phyloP scores from a whole-genome alignment of 2,888 invertebrate species.

The Eristalinus sepulchralis region DNA sequence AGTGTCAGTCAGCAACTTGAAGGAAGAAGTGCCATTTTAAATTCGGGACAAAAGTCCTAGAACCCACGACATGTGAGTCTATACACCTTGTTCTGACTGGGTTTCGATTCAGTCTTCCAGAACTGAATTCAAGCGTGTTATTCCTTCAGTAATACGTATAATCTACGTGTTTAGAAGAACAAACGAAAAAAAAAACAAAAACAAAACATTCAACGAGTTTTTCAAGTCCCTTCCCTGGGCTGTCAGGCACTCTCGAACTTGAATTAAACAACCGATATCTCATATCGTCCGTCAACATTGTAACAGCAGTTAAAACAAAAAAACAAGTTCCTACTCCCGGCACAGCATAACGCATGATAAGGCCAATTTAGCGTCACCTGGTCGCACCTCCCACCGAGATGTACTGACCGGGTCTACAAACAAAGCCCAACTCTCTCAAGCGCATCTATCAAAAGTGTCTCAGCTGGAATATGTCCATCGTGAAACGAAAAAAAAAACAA shows the following conservation, averaged over 20 bases:
- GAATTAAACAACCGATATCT: neutral
- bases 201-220: neutral
- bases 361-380: conserved; percentile 38
- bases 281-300: neutral
- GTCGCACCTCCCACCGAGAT: conserved; percentile 1
- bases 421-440: conserved; percentile 48
- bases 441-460: conserved; percentile 63
- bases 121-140: too few relatives aligned
- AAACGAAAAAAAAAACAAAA: neutral
- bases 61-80: too few relatives aligned
- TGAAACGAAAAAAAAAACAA: conserved; percentile 9
- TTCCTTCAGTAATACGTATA: too few relatives aligned
- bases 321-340: neutral
- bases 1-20: too few relatives aligned
- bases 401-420: neutral
- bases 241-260: neutral
- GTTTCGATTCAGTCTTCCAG: too few relatives aligned
- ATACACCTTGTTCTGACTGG: too few relatives aligned
- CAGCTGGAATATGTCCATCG: conserved; percentile 41
- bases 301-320: neutral
- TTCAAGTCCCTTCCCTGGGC: neutral
- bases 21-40: too few relatives aligned
- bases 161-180: neutral
- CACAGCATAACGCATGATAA: conserved; percentile 36
- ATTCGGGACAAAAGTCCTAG: too few relatives aligned